A percentile compares a stretch with the other conserved stretches of the same genome.
These are phyloP conservation scores for Vidua macroura DNA, from an alignment of 2,113 vertebrate genomes.

Conservation along the genomic window DNA sequence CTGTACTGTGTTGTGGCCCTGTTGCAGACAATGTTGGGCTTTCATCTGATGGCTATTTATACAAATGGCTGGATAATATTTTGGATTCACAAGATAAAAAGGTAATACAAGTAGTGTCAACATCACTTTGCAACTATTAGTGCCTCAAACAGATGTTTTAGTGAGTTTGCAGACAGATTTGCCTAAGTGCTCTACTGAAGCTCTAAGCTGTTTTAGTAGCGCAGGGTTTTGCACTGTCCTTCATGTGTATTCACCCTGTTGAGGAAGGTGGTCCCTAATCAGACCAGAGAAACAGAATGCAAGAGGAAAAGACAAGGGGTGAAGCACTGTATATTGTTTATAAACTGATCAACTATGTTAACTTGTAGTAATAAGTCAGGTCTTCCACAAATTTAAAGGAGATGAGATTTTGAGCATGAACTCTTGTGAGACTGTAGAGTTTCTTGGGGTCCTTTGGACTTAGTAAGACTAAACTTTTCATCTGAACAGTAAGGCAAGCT, in stretches of 20 bases:
- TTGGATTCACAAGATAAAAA: conserved; percentile 98
- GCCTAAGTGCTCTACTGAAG: not conserved
- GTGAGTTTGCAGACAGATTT: not conserved
- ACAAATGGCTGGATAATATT: conserved; percentile 99
- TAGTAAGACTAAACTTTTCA: not conserved
- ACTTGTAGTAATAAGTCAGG: not conserved
- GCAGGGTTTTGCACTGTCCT: not conserved
- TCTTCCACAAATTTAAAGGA: not conserved
- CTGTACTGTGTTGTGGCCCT: conserved; percentile 96
- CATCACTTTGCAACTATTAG: not conserved
- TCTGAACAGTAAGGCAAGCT: not conserved
- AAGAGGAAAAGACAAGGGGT: not conserved
- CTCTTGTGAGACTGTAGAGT: not conserved
- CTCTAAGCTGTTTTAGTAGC: not conserved
- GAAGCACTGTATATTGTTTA: not conserved
- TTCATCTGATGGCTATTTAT: conserved; percentile 97
- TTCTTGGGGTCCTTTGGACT: not conserved
- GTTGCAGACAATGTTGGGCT: conserved; percentile 98
- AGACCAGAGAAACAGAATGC: not conserved
- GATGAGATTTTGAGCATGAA: not conserved
- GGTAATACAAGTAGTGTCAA: conserved; percentile 67
- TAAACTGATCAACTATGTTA: not conserved
- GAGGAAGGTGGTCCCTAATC: not conserved
- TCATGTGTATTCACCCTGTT: not conserved
- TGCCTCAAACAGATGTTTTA: not conserved